Evolutionary conservation across 2,113 vertebrate genomes (phyloP), one percentile per base, ranked within the genome.

Genomic region (Regulus satrapa): DNA sequence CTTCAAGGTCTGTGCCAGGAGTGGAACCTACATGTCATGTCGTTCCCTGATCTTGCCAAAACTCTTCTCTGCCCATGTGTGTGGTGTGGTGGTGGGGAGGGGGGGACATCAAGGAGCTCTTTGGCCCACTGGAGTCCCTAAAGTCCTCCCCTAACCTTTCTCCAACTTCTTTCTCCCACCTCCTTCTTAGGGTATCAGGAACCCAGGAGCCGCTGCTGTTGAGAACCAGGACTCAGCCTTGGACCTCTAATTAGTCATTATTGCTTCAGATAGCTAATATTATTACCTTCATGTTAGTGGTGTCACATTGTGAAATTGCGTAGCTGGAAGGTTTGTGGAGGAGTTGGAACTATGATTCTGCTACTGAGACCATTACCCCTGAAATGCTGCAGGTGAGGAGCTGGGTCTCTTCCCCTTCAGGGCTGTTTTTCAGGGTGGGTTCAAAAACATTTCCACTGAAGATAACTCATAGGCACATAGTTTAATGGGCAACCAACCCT

Each of bases 401-500:
- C 26, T 52, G 71, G 13, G 14, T 61, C 29, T 13, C 29, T 46
- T 81, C n/a, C 6, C 16, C 32, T 62, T 34, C 63, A 77, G 72
- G 71, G 38, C 18, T 69, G 4, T 16, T 83, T 61, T 69, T 32
- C 63, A 90, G 59, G 17, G 23, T 32, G 48, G 7, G 10, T 12
- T 90, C n/a, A 18, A 9, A 29, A 83, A 24, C 32, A 28, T 55
- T 88, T 83, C 13, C 38, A 34, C 29, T 45, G 58, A 82, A 31
- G 49, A 54, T 62, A 83, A 62, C 18, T 79, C 9, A 0, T 2
- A 32, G 54, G 6, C 49, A 67, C 52, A 20, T 1, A 36, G 49
- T 18, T 48, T 79, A 40, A 46, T 0, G 4, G 51, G 46, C 43
- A 66, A 28, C 6, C 24, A 66, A 7, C 2, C 0, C 0, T 48